These are phyloP conservation scores for Echinops telfairi DNA, from an alignment of 2,113 vertebrate genomes.

Conservation along the genomic window DNA sequence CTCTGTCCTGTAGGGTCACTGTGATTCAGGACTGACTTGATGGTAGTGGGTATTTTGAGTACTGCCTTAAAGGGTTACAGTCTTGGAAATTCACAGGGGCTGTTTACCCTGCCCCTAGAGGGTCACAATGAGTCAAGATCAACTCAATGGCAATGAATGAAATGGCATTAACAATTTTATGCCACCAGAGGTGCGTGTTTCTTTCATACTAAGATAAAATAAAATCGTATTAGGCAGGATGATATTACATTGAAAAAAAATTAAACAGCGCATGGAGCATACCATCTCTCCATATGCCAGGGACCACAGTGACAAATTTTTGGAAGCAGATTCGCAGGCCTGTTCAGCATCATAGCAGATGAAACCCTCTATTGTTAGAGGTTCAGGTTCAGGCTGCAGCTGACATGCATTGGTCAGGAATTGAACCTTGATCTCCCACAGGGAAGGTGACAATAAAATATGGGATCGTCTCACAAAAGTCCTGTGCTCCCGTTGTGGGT, in stretches of 20 bases:
- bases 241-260: slow-evolving; percentile 23
- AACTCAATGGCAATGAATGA: too few relatives aligned
- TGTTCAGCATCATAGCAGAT: neutral
- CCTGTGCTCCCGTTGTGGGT: neutral
- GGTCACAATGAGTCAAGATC: too few relatives aligned
- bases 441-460: neutral
- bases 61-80: too few relatives aligned
- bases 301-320: neutral
- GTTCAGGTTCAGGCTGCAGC: neutral
- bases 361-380: neutral
- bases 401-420: neutral
- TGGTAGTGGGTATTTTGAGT: too few relatives aligned
- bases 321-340: neutral
- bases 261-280: neutral
- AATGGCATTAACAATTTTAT: slow-evolving; percentile 22
- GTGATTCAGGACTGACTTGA: too few relatives aligned
- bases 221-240: slow-evolving; percentile 57
- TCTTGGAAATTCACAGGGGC: too few relatives aligned
- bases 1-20: too few relatives aligned
- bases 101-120: too few relatives aligned
- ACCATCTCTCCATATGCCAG: neutral
- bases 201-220: slow-evolving; percentile 39
- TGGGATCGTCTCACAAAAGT: neutral
- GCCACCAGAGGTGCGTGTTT: slow-evolving; percentile 35
- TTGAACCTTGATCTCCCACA: neutral